phyloP scores from a whole-genome alignment of 2,888 invertebrate genomes.

The Slavum lentiscoides region DNA sequence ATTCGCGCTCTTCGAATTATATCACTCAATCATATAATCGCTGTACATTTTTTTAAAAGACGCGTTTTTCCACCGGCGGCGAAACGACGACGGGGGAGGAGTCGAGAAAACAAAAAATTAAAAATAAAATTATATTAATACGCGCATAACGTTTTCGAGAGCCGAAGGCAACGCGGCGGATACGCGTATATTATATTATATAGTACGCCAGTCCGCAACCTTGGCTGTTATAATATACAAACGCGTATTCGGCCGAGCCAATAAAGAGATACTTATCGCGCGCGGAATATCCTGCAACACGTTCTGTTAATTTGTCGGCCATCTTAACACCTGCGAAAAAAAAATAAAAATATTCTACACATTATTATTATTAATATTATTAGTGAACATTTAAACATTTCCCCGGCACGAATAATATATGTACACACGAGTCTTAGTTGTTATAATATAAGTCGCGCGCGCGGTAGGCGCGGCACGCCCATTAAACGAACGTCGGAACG shows the following conservation, averaged over 20 bases:
- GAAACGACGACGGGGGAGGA: slow-evolving; percentile 2
- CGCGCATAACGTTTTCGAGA: no score
- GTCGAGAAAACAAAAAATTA: background rate
- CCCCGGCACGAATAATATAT: background rate
- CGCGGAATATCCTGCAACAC: background rate
- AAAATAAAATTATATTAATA: no score
- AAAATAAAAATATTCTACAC: background rate
- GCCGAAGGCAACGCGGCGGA: no score
- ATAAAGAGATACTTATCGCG: slow-evolving; percentile 28
- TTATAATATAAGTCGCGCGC: no score
- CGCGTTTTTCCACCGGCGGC: background rate
- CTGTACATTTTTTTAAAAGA: background rate
- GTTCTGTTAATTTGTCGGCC: slow-evolving; percentile 20
- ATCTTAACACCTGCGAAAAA: slow-evolving; percentile 16
- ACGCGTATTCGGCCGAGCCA: background rate
- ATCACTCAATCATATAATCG: slow-evolving; percentile 16
- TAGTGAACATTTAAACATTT: slow-evolving; percentile 9
- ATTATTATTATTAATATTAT: background rate
- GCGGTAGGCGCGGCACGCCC: no score
- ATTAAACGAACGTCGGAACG: no score
- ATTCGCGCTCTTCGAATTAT: slow-evolving; percentile 1
- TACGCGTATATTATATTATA: no score
- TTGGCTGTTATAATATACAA: background rate
- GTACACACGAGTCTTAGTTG: no score
- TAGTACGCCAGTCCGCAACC: slow-evolving; percentile 8